Evolutionary conservation across 2,113 vertebrate genomes (phyloP), one percentile per base, ranked within the genome.

Genomic region (Syngnathus typhle): DNA sequence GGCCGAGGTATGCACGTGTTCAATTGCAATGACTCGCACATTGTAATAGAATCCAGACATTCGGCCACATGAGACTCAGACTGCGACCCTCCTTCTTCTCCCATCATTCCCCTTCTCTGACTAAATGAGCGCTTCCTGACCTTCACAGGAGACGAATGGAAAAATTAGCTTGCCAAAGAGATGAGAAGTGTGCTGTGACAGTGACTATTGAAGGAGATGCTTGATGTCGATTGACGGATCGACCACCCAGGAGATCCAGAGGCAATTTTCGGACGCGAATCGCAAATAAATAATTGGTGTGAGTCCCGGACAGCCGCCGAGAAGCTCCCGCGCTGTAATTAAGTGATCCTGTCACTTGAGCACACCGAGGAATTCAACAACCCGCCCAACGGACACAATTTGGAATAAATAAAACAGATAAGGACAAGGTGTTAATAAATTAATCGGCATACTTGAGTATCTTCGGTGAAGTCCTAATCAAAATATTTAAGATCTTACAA

Each of bases 181-280:
- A 90, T 89, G 76, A 82, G 64, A 69, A 74, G 62, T 72, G 9
- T 36, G 64, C 65, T 68, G 73, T 83, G 74, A 79, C 79, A 83
- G 65, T 60, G 81, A 82, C 75, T 80, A 79, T 13, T 73, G 72
- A 73, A 60, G 69, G 62, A 77, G 73, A 74, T 73, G 60, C 70
- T 49, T 51, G 65, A 70, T 68, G 74, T 76, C 67, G 73, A 70
- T 76, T 80, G 82, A 85, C 69, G 81, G 76, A 75, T 64, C 86
- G 91, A 84, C 89, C 91, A 91, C 91, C 90, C 90, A 92, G 74
- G 79, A 82, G 76, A 49, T 77, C 68, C 63, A 13, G 60, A 59
- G 73, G 73, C 75, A 74, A 81, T 84, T 82, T 80, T 69, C 81
- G 75, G 77, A 77, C 80, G 72, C 66, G 82, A 85, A 87, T 87